Evolutionary conservation across 2,888 invertebrate species (phyloP).

Genomic region (Scaptomyza polygonia): DNA sequence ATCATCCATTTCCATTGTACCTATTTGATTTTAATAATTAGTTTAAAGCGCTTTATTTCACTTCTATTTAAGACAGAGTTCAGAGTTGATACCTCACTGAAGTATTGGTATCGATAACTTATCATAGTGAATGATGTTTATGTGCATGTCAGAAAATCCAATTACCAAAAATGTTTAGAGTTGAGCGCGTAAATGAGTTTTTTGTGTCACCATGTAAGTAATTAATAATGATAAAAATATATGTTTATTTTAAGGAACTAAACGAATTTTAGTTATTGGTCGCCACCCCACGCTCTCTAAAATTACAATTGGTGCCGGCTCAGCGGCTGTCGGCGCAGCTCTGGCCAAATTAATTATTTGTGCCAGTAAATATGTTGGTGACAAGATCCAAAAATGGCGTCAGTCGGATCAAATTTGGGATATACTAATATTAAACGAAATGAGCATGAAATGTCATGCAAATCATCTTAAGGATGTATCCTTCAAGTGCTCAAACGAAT

Average conservation of each 20-base stretch:
- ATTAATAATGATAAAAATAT: background rate
- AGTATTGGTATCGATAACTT: conserved; percentile 22
- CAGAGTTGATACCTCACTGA: background rate
- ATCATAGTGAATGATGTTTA: background rate
- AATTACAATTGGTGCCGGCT: conserved; percentile 34
- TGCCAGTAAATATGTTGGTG: background rate
- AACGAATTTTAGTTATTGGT: conserved; percentile 14
- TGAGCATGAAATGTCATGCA: conserved; percentile 24
- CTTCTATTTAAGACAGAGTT: background rate
- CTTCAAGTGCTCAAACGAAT: conserved; percentile 39
- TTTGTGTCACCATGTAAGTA: background rate
- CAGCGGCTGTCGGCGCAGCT: conserved; percentile 25
- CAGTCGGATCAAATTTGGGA: conserved; percentile 22
- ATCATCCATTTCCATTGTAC: conserved; percentile 27
- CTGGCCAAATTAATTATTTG: conserved; percentile 33
- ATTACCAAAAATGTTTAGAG: background rate
- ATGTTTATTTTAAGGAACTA: background rate
- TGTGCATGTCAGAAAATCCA: background rate
- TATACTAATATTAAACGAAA: conserved; percentile 61
- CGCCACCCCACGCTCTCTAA: conserved; percentile 29
- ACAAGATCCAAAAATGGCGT: background rate
- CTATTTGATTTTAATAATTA: background rate
- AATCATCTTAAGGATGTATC: background rate
- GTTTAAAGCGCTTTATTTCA: background rate
- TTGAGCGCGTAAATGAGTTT: background rate